Base-by-base conservation (phyloP, 2,113 vertebrate species). In the Rhinoptilus africanus region DNA sequence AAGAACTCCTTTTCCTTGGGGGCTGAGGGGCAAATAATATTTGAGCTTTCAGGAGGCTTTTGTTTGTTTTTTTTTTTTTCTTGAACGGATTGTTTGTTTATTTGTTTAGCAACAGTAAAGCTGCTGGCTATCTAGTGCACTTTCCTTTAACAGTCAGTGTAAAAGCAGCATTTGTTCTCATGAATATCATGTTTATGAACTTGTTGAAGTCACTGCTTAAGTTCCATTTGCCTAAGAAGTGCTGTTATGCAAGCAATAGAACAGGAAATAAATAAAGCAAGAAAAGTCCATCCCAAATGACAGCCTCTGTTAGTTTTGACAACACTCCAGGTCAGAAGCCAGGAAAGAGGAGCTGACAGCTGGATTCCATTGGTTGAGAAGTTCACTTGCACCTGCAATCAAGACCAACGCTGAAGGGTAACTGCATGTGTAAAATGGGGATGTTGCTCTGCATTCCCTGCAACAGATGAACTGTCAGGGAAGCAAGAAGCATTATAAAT, bases 21-120 rank as follows among this genome's bases (percentile, higher is more conserved):
- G 3, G 1, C 4, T 0, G 0, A 7, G 11, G 1, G n/a, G 14
- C 12, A 93, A 85, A 54, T 62, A 53, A 35, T 47, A 15, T 3
- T 18, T 34, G 10, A 24, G 3, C 45, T 50, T 85, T 73, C 26
- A 51, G n/a, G 12, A n/a, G n/a, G n/a, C n/a, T n/a, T 64, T 53
- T 54, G 3, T 43, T 39, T 62, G 3, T 1, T 35, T 72, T 2
- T 9, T 56, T 37, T 32, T 6, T 21, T 23, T 10, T 4, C 20
- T 50, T 45, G 19, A 3, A 10, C 41, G 3, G 1, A 2, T 28
- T 72, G 1, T 13, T 81, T 67, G 3, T n/a, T 57, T 67, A 32
- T 81, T 79, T 91, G 8, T 60, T 92, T 47, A 88, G 3, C 20
- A 34, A 66, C 27, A 53, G 5, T 53, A 28, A 66, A 53, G 11